phyloP scores from a whole-genome alignment of 2,888 invertebrate species.

The Platycnemis pennipes region DNA sequence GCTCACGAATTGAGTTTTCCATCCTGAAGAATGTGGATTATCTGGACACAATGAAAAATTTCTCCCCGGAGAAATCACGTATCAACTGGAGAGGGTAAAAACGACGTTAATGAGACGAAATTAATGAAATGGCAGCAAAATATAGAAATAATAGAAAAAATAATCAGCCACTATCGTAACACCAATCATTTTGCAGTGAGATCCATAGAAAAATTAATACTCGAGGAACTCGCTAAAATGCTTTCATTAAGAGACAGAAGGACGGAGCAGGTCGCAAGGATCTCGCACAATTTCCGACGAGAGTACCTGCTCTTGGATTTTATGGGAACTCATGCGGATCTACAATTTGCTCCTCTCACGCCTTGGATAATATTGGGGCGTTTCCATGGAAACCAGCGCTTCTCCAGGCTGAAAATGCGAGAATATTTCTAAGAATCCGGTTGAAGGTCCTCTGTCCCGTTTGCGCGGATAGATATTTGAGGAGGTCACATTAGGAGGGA shows the following conservation, averaged over 20 bases:
- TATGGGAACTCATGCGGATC: not conserved
- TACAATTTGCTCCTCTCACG: constrained; percentile 36
- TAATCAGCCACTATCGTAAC: not conserved
- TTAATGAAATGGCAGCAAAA: not conserved
- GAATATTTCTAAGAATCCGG: constrained; percentile 17
- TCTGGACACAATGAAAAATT: too few relatives aligned
- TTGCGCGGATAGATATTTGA: not conserved
- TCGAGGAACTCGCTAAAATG: not conserved
- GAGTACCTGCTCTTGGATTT: not conserved
- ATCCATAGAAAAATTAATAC: not conserved
- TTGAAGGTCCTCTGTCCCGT: not conserved
- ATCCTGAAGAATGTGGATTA: too few relatives aligned
- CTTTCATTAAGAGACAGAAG: not conserved
- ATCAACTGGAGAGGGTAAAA: not conserved
- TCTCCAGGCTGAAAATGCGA: not conserved
- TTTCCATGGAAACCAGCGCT: constrained; percentile 11
- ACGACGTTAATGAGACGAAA: not conserved
- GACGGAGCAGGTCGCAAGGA: not conserved
- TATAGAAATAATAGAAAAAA: not conserved
- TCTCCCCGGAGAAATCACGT: too few relatives aligned
- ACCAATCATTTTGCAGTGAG: not conserved
- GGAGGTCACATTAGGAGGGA: not conserved
- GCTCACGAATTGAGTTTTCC: too few relatives aligned
- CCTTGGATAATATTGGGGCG: not conserved
- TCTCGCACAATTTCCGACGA: not conserved